phyloP scores from a whole-genome alignment of 2,888 invertebrate species.

The Xylota sylvarum region DNA sequence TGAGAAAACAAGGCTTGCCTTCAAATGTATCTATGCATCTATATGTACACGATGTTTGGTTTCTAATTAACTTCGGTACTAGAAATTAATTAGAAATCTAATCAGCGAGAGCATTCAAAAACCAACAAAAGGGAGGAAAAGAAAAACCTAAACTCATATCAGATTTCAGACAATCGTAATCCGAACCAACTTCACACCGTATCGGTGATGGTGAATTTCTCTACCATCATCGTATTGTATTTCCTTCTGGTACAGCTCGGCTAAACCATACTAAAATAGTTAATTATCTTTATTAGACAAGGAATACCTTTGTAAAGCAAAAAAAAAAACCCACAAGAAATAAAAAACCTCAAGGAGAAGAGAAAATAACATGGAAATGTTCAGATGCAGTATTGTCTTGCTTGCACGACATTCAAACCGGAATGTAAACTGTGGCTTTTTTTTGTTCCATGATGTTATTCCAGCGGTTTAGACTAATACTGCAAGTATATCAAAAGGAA shows the following conservation, averaged over 20 bases:
- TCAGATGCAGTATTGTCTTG: slow-evolving; percentile 47
- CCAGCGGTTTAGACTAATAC: slow-evolving; percentile 33
- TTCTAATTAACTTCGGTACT: slow-evolving; percentile 55
- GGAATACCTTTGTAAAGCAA: slow-evolving; percentile 37
- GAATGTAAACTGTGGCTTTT: slow-evolving; percentile 59
- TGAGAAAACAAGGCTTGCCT: neutral
- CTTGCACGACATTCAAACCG: slow-evolving; percentile 63
- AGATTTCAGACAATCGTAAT: slow-evolving; percentile 65
- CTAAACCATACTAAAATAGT: slow-evolving; percentile 46
- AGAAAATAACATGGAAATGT: slow-evolving; percentile 48
- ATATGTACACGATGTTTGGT: slow-evolving; percentile 30
- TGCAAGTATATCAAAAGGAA: slow-evolving; percentile 49
- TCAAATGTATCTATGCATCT: neutral
- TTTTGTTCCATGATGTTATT: slow-evolving; percentile 16
- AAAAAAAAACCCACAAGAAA: slow-evolving; percentile 43
- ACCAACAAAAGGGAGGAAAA: slow-evolving; percentile 18
- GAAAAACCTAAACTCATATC: slow-evolving; percentile 41
- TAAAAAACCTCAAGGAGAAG: slow-evolving; percentile 46
- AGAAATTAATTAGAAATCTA: slow-evolving; percentile 56
- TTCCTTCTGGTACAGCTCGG: slow-evolving; percentile 30
- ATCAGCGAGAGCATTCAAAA: slow-evolving; percentile 39
- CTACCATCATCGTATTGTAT: slow-evolving; percentile 40
- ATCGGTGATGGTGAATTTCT: slow-evolving; percentile 49
- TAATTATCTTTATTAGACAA: slow-evolving; percentile 65
- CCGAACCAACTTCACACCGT: slow-evolving; percentile 59